Base-by-base conservation (phyloP, 2,888 invertebrate genomes). In the Eupithecia centaureata region DNA sequence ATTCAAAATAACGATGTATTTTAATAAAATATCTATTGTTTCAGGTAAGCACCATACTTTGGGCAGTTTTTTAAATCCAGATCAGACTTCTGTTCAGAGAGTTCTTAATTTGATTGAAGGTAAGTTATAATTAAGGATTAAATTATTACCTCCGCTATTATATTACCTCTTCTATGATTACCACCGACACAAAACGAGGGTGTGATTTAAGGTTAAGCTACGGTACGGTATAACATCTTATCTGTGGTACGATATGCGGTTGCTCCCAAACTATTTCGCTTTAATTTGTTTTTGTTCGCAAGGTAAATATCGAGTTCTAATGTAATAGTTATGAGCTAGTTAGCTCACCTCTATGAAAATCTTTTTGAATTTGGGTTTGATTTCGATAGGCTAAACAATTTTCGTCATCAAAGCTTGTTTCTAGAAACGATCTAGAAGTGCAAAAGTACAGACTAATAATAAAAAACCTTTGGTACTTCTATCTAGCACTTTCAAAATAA, bases 41-140 rank as follows among this genome's bases (percentile, higher is more conserved):
- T 54, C 89, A 92, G 92, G 92, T 92, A 92, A 92, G 91, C 84
- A 87, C 82, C 84, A 87, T 82, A 73, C 77, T 66, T 82, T 82
- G 78, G 68, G 88, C 85, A 85, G 77, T 79, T 70, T 86, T 70
- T 90, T 12, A 30, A 28, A 18, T 18, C 28, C 18, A 52, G 15
- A 52, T 52, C 52, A 30, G 28, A 30, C 22, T 47, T 47, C 47
- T 22, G 47, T 47, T 22, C 18, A 47, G 3, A 18, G 47, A 10
- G 22, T 12, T 1, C 22, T 47, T 8, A 47, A 22, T 47, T n/a
- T n/a, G n/a, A n/a, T n/a, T n/a, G n/a, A n/a, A n/a, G n/a, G n/a
- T n/a, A n/a, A n/a, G n/a, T n/a, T n/a, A n/a, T n/a, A n/a, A n/a
- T n/a, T n/a, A n/a, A n/a, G n/a, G n/a, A 47, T 10, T 47, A 12